Conservation (phyloP, 2,797 vertebrate species). For the Thalassophryne amazonica region DNA sequence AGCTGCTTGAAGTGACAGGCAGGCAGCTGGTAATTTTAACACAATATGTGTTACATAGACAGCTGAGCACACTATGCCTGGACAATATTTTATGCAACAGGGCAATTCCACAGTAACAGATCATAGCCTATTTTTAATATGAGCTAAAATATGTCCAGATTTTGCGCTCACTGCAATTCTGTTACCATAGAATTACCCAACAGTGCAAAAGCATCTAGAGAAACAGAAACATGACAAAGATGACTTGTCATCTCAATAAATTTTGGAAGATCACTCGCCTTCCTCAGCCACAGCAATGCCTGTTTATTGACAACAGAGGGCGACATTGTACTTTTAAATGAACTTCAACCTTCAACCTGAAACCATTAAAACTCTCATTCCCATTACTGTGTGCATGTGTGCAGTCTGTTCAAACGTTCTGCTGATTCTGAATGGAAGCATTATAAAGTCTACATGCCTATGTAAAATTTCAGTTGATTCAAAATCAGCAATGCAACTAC, state of each 20-base stretch:
- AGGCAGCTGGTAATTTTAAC: too few species aligned
- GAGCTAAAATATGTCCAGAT: too few species aligned
- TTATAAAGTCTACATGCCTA: neutral
- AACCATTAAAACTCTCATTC: too few species aligned
- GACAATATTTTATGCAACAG: too few species aligned
- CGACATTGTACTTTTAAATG: slow-evolving; percentile 38
- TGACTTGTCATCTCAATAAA: neutral
- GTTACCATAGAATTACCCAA: too few species aligned
- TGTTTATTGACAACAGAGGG: slow-evolving; percentile 46
- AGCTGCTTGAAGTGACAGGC: too few species aligned
- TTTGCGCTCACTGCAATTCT: too few species aligned
- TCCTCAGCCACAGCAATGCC: neutral
- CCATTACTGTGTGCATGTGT: neutral
- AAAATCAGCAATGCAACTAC: neutral
- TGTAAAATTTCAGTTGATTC: neutral
- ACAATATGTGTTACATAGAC: too few species aligned
- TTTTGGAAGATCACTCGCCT: neutral
- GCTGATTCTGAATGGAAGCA: neutral
- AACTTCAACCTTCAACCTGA: too few species aligned
- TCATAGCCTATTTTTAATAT: too few species aligned
- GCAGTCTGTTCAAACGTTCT: neutral
- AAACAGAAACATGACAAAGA: neutral
- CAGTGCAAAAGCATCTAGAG: neutral
- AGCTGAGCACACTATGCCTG: too few species aligned
- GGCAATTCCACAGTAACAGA: too few species aligned